These are phyloP conservation scores for Pachyuromys duprasi DNA, from an alignment of 2,797 vertebrate species.

Conservation along the genomic window DNA sequence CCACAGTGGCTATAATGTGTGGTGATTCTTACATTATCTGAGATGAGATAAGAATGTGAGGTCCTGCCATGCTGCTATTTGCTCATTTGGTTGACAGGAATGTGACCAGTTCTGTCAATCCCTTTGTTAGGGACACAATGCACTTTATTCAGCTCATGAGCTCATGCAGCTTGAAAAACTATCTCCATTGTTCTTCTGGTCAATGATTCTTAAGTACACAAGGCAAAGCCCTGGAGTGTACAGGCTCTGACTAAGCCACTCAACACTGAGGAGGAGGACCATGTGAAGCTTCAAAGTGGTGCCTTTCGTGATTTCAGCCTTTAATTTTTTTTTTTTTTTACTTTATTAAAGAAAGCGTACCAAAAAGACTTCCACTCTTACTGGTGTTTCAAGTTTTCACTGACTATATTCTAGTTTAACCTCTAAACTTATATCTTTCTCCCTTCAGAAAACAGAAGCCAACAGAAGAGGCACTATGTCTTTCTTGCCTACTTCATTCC, in stretches of 20 bases:
- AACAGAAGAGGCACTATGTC: fast-evolving
- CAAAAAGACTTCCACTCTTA: neutral
- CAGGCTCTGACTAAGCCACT: neutral
- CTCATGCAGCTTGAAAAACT: neutral
- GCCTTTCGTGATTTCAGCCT: neutral
- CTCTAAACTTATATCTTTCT: neutral
- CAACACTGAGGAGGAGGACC: fast-evolving
- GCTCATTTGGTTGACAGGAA: neutral
- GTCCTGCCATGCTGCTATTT: neutral
- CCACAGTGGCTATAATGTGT: too few relatives aligned
- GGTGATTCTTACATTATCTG: neutral
- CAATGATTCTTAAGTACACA: neutral
- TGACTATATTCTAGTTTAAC: neutral
- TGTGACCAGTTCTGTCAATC: neutral
- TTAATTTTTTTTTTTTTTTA: neutral
- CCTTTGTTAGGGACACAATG: neutral
- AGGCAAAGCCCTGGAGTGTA: neutral
- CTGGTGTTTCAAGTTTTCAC: neutral
- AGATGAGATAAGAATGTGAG: neutral
- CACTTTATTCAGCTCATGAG: neutral
- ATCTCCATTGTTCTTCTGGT: neutral
- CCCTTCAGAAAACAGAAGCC: neutral
- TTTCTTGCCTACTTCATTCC: neutral
- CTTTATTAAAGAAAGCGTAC: neutral
- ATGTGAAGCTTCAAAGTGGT: neutral